Base-by-base conservation (phyloP, 92 coral and sea anemone species). In the Phenganax stokvisi region DNA sequence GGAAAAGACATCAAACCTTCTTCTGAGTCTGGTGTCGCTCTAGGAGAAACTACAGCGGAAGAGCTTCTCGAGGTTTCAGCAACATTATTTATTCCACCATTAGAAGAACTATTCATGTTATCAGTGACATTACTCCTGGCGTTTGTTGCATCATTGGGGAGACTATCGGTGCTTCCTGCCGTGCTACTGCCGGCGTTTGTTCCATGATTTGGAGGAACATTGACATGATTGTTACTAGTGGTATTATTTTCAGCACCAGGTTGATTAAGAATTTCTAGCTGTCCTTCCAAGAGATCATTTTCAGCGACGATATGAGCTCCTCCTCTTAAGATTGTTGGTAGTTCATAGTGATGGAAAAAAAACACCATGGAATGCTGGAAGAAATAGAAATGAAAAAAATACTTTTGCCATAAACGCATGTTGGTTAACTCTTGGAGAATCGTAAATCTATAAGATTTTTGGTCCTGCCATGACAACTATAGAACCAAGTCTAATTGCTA, bases 271-370 rank as follows among this genome's bases (percentile, higher is more conserved):
- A 89, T 83, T 52, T 92, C 91, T 61, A 94, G 89, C 12, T 93
- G 97, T 75, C 90, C 98, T 6, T 93, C 98, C 57, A 91, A 80
- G 52, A 91, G 83, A 84, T 92, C 97, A n/a, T 89, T 97, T 25
- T 90, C 98, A 0, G 92, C 97, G 61, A 88, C 94, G 44, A 89
- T 76, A 58, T 89, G 97, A 56, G 88, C 79, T 51, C 87, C 89
- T 60, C 87, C 96, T 62, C 84, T 90, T 15, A 92, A 87, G 69
- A 94, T 94, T 16, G 87, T 96, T 64, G 98, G 98, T 13, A 94
- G 91, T 87, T 94, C 98, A 70, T 94, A 94, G 74, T 90, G 97
- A 76, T 94, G 98, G 86, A 94, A 92, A 85, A 94, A 94, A 72
- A 88, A 90, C 81, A 94, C 71, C 98, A 94, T 94, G 77, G 98